phyloP scores from a whole-genome alignment of 2,888 invertebrate genomes.

The Dioctria rufipes region DNA sequence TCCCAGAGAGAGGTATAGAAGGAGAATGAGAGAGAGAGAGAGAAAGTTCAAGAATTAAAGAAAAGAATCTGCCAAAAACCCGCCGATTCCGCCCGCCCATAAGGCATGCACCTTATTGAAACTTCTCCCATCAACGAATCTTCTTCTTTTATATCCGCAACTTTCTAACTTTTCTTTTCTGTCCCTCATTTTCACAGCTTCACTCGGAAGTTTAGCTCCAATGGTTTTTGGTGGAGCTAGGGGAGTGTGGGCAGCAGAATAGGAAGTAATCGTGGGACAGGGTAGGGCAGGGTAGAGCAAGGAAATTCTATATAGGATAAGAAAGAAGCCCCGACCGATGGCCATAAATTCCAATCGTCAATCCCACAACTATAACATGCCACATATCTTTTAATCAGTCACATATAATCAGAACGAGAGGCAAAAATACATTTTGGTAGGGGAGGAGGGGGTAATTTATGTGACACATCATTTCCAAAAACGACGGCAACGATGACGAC shows the following conservation, averaged over 20 bases:
- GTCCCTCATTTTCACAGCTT: constrained; percentile 43
- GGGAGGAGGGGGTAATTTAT: constrained; percentile 60
- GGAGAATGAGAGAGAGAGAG: too few species aligned
- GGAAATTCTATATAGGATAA: background rate
- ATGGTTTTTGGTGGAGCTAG: background rate
- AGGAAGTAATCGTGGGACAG: background rate
- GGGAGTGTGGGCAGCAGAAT: background rate
- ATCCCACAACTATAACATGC: constrained; percentile 60
- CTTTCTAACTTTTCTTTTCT: constrained; percentile 49
- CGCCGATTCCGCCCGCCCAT: constrained; percentile 22
- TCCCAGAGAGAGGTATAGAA: too few species aligned
- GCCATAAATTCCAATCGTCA: constrained; percentile 60
- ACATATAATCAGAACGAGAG: constrained; percentile 61
- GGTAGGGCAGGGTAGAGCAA: background rate
- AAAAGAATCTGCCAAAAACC: background rate
- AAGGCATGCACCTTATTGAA: constrained; percentile 47
- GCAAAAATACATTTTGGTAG: constrained; percentile 55
- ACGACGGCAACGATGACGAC: constrained; percentile 56
- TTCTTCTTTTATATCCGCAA: constrained; percentile 36
- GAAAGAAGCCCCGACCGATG: constrained; percentile 36
- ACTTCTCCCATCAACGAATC: constrained; percentile 47
- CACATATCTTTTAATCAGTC: constrained; percentile 61
- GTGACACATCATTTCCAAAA: constrained; percentile 61
- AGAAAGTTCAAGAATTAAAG: constrained; percentile 4
- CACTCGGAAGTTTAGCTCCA: background rate